Base-by-base conservation (phyloP, 2,888 invertebrate species). In the Pantelozetes paolii region DNA sequence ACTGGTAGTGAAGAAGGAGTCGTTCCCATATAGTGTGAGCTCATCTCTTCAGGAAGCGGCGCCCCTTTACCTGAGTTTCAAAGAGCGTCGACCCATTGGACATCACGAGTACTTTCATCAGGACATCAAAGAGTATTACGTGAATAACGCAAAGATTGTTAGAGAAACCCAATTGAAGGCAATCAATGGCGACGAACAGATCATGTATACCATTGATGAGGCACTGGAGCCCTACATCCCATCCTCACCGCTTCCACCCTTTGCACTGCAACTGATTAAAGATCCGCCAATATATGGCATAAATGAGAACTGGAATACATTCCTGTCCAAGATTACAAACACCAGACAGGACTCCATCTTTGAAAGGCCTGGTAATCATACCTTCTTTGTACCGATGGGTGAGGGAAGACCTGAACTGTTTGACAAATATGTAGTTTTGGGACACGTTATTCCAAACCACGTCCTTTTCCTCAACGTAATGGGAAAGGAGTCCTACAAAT, bases 201-300 rank as follows among this genome's bases (percentile, higher is more conserved):
- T 92, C 20, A 86, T 94, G 78, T 92, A 94, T 82, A 88, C 92
- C 80, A 91, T 94, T 81, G 92, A 92, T 81, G 90, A 91, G 83
- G 91, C 94, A 36, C 84, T 94, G 76, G 88, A 89, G 79, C 93
- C 93, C 0, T 87, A 92, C 6, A 70, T 73, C 13, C 75, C 72
- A 18, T 26, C 23, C 2, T 20, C 40, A 59, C 26, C 48, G 2
- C 30, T 54, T 15, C 71, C 73, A 50, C 73, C 74, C 8, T 59
- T 40, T 30, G 72, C 73, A 13, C 36, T 74, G 28, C 71, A 75
- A 15, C 54, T 71, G 20, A 48, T 75, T 2, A 5, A 18, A 3
- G 11, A 69, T 11, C 72, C 72, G 23, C 18, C 57, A 8, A 64
- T 71, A 15, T 74, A 74, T 57, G 32, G 23, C 23, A 30, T 71